Percentiles rank a stretch among this genome's conserved stretches.
These are phyloP conservation scores for Rotaria magnacalcarata DNA, from an alignment of 2,888 invertebrate species.

Conservation along the genomic window DNA sequence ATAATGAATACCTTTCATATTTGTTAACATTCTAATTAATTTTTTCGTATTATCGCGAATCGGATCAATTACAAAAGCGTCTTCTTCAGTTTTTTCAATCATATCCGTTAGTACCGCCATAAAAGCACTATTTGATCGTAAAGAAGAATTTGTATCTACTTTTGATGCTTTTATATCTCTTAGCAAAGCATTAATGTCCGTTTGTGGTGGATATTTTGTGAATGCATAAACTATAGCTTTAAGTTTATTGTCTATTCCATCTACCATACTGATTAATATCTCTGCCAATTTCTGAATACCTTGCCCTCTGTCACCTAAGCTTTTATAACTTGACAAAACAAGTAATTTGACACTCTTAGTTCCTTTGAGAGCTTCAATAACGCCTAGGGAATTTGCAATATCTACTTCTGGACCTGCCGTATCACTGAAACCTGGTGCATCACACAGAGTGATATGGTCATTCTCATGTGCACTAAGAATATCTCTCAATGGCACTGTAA, in stretches of 20 bases:
- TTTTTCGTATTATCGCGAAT: background rate
- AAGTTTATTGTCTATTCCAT: no score
- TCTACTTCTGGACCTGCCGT: background rate
- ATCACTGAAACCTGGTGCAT: constrained; percentile 25
- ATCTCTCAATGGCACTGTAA: background rate
- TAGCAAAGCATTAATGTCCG: no score
- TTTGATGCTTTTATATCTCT: background rate
- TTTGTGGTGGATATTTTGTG: no score
- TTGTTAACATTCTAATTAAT: background rate
- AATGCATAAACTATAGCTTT: no score
- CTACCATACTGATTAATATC: no score
- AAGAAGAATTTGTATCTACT: background rate
- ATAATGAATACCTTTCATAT: background rate
- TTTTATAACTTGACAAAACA: no score
- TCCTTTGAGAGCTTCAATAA: no score
- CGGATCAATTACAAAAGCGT: background rate
- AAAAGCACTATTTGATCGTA: background rate
- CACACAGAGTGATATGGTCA: background rate
- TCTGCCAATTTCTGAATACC: no score
- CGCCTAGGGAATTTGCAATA: background rate
- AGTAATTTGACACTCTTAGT: no score
- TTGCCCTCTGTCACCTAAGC: no score
- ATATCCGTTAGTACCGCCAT: background rate
- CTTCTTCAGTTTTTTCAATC: background rate
- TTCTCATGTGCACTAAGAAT: background rate